Evolutionary conservation across 2,113 vertebrate genomes (phyloP).

Genomic region (Colinus virginianus): DNA sequence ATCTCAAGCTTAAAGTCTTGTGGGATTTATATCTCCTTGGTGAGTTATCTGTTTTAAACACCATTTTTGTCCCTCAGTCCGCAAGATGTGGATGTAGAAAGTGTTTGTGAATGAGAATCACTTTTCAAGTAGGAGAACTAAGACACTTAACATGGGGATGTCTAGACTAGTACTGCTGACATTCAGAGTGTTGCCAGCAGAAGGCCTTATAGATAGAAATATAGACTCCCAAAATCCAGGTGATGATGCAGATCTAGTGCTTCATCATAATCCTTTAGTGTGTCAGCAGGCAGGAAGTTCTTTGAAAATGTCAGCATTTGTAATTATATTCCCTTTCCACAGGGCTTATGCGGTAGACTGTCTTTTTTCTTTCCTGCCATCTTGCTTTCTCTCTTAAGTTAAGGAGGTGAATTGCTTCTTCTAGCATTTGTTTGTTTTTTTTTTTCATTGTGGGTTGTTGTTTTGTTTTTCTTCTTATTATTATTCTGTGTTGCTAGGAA

Average conservation of each 20-base stretch:
- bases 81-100: background rate
- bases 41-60: background rate
- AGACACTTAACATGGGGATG: background rate
- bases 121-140: background rate
- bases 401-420: background rate
- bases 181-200: background rate
- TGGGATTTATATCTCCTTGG: background rate
- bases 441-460: background rate
- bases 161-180: background rate
- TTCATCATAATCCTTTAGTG: background rate
- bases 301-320: background rate
- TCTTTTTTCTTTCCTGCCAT: background rate
- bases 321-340: background rate
- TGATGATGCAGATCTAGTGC: background rate
- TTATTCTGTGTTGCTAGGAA: slow-evolving; percentile 80
- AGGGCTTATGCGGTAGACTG: background rate
- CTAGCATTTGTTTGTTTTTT: background rate
- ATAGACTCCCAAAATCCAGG: background rate
- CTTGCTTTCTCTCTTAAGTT: background rate
- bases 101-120: background rate
- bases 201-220: background rate
- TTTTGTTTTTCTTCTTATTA: too few species aligned
- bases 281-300: background rate
- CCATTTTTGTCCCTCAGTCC: background rate
- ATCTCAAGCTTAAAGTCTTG: background rate